A percentile compares a stretch with the other conserved stretches of the same genome.
phyloP scores from a whole-genome alignment of 1,140 invertebrate species.

The Conopomorpha cramerella region DNA sequence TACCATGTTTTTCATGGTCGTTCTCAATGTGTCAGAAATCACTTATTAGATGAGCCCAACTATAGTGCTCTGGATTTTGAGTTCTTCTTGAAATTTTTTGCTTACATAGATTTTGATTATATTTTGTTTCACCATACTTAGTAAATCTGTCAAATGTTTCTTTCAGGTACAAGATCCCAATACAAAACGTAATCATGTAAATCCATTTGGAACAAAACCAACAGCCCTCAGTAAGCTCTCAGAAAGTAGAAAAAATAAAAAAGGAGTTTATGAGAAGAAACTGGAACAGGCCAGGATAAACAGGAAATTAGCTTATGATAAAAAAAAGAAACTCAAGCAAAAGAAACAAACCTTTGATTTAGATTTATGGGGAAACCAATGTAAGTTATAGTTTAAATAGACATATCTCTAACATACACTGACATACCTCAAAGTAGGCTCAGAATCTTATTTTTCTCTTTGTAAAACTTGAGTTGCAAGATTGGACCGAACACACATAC shows the following conservation, averaged over 20 bases:
- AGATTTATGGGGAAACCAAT: conserved; percentile 40
- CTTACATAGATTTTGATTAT: background rate
- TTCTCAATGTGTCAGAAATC: no score
- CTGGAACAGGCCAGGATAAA: conserved; percentile 32
- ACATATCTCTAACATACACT: no score
- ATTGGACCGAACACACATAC: no score
- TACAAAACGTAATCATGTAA: conserved; percentile 57
- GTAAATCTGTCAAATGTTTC: background rate
- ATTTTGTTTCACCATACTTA: conserved; percentile 1
- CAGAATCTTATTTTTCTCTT: no score
- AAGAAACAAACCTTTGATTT: conserved; percentile 29
- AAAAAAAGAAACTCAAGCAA: conserved; percentile 31
- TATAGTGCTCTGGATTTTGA: background rate
- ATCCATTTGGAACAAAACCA: conserved; percentile 36
- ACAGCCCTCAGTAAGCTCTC: conserved; percentile 39
- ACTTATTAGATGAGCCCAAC: no score
- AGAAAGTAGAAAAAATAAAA: conserved; percentile 24
- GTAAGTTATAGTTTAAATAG: conserved; percentile 32
- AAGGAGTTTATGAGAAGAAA: conserved; percentile 35
- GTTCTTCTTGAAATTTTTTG: background rate
- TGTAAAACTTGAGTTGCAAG: no score
- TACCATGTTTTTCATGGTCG: no score
- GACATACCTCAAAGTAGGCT: no score
- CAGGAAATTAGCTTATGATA: conserved; percentile 30
- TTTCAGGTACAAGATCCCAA: conserved; percentile 62